Evolutionary conservation across 2,113 vertebrate genomes (phyloP).

Genomic region (Gadus macrocephalus): DNA sequence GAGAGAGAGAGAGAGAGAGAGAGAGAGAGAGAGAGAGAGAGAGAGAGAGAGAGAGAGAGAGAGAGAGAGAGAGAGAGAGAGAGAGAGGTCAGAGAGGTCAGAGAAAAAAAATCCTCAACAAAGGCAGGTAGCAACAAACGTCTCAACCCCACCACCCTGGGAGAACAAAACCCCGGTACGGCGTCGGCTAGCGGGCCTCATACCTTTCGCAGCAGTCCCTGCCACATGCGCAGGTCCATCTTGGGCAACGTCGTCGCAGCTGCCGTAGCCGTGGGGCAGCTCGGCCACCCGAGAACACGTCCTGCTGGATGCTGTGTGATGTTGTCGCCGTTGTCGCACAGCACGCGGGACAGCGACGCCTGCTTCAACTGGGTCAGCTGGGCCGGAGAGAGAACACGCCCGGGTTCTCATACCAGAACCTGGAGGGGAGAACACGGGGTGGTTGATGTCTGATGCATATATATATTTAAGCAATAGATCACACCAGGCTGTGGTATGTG

Average conservation of each 20-base stretch:
- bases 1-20: no score
- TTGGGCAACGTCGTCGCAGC: conserved; percentile 87
- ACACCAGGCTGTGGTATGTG: no score
- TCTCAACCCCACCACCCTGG: background rate
- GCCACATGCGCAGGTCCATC: conserved; percentile 94
- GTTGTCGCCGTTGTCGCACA: conserved; percentile 95
- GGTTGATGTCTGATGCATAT: no score
- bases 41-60: no score
- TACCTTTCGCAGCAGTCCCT: conserved; percentile 98
- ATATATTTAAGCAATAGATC: no score
- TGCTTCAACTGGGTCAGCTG: conserved; percentile 96
- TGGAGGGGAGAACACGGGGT: conserved; percentile 46
- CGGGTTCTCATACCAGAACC: conserved; percentile 96
- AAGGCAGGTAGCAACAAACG: no score
- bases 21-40: no score
- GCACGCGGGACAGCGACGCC: conserved; percentile 84
- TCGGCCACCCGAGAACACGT: conserved; percentile 88
- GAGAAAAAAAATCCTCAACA: no score
- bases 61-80: no score
- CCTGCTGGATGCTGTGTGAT: conserved; percentile 88
- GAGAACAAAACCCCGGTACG: background rate
- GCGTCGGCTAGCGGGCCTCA: conserved; percentile 11
- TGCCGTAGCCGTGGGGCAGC: conserved; percentile 86
- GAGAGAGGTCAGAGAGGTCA: no score
- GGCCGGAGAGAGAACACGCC: conserved; percentile 86